Evolutionary conservation across 2,113 vertebrate species (phyloP).

Genomic region (Caranx ignobilis): DNA sequence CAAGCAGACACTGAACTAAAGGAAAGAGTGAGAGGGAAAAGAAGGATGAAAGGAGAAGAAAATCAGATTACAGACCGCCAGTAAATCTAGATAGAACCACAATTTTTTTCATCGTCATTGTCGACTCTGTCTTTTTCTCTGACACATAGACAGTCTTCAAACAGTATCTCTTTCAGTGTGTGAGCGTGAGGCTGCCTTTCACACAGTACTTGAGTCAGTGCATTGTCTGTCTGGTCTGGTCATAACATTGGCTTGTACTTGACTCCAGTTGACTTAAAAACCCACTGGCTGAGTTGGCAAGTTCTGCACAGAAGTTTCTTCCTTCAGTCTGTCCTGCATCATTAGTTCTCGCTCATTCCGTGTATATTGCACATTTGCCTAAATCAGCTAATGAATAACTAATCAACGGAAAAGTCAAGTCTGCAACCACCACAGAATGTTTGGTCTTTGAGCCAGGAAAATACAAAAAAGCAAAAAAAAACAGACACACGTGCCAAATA

Average conservation of each 20-base stretch:
- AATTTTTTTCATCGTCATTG: neutral
- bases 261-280: conserved; percentile 39
- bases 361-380: conserved; percentile 17
- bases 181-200: conserved; percentile 37
- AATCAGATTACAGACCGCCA: conserved; percentile 25
- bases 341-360: conserved; percentile 11
- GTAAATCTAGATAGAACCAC: conserved; percentile 8
- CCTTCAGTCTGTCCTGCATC: conserved; percentile 13
- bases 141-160: conserved; percentile 22
- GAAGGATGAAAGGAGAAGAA: conserved; percentile 1
- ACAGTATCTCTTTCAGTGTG: conserved; percentile 7
- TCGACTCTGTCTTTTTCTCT: conserved; percentile 2
- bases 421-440: conserved; percentile 16
- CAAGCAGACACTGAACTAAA: conserved; percentile 14
- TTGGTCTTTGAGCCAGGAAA: conserved; percentile 39
- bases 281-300: conserved; percentile 11
- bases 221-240: conserved; percentile 32
- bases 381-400: conserved; percentile 52
- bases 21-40: conserved; percentile 9
- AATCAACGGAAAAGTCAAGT: conserved; percentile 52
- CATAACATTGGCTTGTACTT: conserved; percentile 34
- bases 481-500: neutral
- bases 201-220: conserved; percentile 21
- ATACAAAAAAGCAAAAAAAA: conserved; percentile 8
- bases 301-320: conserved; percentile 12